Conservation (phyloP, 1,140 invertebrate genomes). For the Hestina assimilis region DNA sequence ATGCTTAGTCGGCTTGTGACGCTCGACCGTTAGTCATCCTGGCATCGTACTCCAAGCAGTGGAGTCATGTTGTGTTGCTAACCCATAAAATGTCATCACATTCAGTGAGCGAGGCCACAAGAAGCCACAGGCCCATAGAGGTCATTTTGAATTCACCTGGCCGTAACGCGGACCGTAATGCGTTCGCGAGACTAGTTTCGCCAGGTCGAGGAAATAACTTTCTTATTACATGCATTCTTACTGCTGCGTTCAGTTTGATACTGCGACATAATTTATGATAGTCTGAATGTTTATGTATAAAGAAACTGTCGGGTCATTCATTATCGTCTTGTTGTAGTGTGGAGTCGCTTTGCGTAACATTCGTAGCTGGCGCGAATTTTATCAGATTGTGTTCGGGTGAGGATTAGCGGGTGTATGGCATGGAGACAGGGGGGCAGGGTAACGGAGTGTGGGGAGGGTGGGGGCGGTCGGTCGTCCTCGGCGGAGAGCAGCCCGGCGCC, state of each 20-base stretch:
- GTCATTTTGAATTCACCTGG: constrained; percentile 77
- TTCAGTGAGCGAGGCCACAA: constrained; percentile 69
- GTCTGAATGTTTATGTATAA: constrained; percentile 59
- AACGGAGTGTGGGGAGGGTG: constrained; percentile 46
- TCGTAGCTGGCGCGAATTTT: constrained; percentile 77
- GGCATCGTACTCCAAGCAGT: constrained; percentile 62
- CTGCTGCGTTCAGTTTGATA: constrained; percentile 50
- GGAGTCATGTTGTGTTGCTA: constrained; percentile 70
- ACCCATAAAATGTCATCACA: constrained; percentile 72
- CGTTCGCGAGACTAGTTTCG: constrained; percentile 75
- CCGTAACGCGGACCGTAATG: constrained; percentile 73
- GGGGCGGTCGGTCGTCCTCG: constrained; percentile 79
- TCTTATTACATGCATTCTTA: constrained; percentile 72
- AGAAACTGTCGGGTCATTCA: constrained; percentile 70
- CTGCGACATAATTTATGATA: constrained; percentile 48
- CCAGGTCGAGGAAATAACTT: constrained; percentile 76
- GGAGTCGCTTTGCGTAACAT: constrained; percentile 74
- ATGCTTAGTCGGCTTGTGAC: constrained; percentile 57
- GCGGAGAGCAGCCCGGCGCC: constrained; percentile 73
- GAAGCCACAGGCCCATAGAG: constrained; percentile 74
- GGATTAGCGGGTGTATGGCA: constrained; percentile 65
- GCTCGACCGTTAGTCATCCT: constrained; percentile 71
- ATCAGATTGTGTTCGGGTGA: constrained; percentile 75
- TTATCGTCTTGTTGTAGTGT: constrained; percentile 69
- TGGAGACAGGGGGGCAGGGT: constrained; percentile 40